Conservation (phyloP, 2,113 vertebrate species). For the Antechinus stuartii region DNA sequence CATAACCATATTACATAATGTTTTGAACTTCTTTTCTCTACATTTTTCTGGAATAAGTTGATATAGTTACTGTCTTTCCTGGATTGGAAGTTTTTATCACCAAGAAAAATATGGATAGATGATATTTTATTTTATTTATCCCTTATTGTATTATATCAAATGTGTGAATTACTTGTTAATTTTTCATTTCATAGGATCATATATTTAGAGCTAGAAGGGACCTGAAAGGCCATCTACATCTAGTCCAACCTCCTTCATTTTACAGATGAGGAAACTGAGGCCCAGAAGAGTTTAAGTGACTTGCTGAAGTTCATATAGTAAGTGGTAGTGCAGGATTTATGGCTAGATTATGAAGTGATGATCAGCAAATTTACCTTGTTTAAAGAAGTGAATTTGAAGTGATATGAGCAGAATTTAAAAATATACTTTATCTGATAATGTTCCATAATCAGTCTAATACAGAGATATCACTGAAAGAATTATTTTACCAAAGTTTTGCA, state of each 20-base stretch:
- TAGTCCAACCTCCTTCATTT: neutral
- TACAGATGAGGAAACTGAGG: conserved; percentile 3
- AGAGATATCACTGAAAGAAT: neutral
- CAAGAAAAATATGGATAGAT: neutral
- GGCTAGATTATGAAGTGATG: neutral
- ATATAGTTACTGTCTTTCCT: neutral
- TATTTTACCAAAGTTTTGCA: neutral
- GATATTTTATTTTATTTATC: neutral
- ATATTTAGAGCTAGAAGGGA: neutral
- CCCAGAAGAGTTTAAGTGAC: neutral
- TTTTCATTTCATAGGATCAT: neutral
- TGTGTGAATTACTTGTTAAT: neutral
- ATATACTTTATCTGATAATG: neutral
- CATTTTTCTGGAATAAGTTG: neutral
- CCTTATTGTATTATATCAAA: neutral
- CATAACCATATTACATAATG: neutral
- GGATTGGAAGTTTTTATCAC: neutral
- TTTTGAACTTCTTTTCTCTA: neutral
- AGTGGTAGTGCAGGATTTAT: neutral
- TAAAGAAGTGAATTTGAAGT: neutral
- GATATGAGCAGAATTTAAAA: neutral
- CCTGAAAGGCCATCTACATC: neutral
- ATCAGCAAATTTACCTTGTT: neutral
- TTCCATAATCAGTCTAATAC: neutral
- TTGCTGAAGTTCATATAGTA: neutral